Evolutionary conservation across 2,888 invertebrate genomes (phyloP).

Genomic region (Agonopterix subpropinquella): DNA sequence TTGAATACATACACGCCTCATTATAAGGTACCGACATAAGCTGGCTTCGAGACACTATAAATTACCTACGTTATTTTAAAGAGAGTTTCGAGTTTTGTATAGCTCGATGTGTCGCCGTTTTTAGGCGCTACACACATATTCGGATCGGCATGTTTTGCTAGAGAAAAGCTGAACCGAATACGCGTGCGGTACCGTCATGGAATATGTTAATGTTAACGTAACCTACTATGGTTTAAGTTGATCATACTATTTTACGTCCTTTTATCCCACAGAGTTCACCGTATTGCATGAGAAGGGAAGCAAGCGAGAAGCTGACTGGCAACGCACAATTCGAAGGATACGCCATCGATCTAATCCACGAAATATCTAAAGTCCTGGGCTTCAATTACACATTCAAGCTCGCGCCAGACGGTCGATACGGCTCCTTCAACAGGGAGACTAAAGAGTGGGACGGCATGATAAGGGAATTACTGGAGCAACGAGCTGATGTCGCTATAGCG

Average conservation of each 20-base stretch:
- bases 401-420: constrained; percentile 91
- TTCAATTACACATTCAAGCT: constrained; percentile 92
- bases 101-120: no score
- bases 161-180: no score
- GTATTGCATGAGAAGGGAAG: constrained; percentile 95
- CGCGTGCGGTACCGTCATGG: no score
- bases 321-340: constrained; percentile 97
- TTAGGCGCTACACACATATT: no score
- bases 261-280: constrained; percentile 87
- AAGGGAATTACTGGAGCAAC: constrained; percentile 89
- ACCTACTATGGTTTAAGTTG: constrained; percentile 3
- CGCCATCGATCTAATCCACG: constrained; percentile 94
- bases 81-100: no score
- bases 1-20: no score
- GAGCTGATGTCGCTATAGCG: constrained; percentile 96
- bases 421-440: constrained; percentile 86
- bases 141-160: no score
- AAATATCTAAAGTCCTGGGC: constrained; percentile 90
- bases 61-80: no score
- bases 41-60: no score
- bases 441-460: constrained; percentile 96
- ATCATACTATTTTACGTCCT: background rate
- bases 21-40: no score
- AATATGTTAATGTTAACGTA: no score
- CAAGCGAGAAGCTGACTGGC: constrained; percentile 87